Percentiles rank a stretch among this genome's conserved stretches.
Conservation (phyloP, 2,888 invertebrate species). For the Leptodirus hochenwartii region DNA sequence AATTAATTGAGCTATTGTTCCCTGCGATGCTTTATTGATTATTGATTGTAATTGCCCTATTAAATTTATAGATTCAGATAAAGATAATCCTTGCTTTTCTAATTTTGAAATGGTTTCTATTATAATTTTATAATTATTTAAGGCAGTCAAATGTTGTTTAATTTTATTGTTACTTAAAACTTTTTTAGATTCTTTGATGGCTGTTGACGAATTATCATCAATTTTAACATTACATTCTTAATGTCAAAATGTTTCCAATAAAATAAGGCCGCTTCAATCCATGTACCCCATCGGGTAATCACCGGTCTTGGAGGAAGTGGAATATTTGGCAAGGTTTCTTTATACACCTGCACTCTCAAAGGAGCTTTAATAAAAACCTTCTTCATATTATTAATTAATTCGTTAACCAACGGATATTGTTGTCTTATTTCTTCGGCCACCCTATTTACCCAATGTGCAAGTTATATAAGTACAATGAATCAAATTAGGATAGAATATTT, state of each 20-base stretch:
- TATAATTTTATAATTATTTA: too few species aligned
- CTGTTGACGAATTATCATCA: neutral
- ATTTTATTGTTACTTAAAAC: neutral
- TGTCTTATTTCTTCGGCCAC: too few species aligned
- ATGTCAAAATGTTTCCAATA: constrained; percentile 1
- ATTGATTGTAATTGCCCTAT: neutral
- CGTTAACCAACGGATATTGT: too few species aligned
- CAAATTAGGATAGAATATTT: too few species aligned
- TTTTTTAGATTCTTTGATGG: neutral
- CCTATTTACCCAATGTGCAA: too few species aligned
- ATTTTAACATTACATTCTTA: neutral
- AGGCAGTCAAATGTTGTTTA: neutral
- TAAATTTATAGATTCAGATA: too few species aligned
- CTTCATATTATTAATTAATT: constrained; percentile 1
- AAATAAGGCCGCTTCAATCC: constrained; percentile 1
- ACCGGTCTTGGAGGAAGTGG: constrained; percentile 1
- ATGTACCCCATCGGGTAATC: neutral
- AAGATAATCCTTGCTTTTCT: too few species aligned
- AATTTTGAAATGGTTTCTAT: too few species aligned
- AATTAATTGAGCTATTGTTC: neutral
- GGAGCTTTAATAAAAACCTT: constrained; percentile 1
- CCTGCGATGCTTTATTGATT: neutral
- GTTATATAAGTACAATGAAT: too few species aligned
- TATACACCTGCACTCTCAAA: constrained; percentile 1
- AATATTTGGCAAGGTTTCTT: too few species aligned